Evolutionary conservation across 2,888 invertebrate species (phyloP).

Genomic region (Julus scanicus): DNA sequence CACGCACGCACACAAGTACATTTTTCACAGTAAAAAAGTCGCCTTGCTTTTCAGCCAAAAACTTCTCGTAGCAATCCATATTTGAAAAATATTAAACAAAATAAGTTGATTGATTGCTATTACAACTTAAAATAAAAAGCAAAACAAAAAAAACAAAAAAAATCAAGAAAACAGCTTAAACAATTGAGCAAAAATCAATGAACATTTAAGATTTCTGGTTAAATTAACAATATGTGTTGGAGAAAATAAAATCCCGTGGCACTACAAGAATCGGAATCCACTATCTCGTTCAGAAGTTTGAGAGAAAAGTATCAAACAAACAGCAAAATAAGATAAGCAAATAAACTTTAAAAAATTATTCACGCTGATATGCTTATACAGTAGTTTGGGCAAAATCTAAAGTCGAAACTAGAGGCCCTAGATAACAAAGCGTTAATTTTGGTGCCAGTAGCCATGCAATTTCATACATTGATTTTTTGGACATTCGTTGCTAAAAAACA

Average conservation of each 20-base stretch:
- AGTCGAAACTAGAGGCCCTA: neutral
- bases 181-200: slow-evolving; percentile 47
- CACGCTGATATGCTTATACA: neutral
- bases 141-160: neutral
- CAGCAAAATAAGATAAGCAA: neutral
- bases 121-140: neutral
- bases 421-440: neutral
- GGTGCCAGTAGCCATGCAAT: neutral
- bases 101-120: neutral
- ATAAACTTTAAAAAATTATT: neutral
- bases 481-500: too few species aligned
- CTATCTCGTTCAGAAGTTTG: neutral
- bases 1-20: slow-evolving; percentile 40
- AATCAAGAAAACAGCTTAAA: neutral
- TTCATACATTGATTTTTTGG: neutral
- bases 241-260: neutral
- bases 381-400: neutral
- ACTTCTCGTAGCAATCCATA: neutral
- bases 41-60: slow-evolving; percentile 43
- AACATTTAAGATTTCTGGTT: neutral
- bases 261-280: neutral
- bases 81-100: neutral
- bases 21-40: slow-evolving; percentile 23
- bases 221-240: slow-evolving; percentile 16
- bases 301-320: neutral